Conservation (phyloP, 2,113 vertebrate genomes). For the Apaloderma vittatum region DNA sequence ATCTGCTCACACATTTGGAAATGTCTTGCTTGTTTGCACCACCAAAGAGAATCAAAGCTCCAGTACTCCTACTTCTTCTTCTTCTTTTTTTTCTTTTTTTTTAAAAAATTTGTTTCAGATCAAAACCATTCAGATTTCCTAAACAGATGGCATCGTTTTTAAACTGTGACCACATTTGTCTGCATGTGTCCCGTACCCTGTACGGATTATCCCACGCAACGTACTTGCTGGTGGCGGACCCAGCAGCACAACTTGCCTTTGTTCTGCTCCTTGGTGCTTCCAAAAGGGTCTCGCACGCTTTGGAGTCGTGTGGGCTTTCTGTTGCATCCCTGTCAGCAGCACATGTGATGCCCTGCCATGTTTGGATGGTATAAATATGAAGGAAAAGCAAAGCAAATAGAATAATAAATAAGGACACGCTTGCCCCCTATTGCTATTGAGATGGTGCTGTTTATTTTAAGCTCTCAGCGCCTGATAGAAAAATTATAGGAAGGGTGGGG, state of each 20-base stretch:
- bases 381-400: background rate
- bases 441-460: background rate
- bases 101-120: background rate
- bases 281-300: background rate
- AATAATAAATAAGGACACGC: background rate
- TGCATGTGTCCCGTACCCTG: fast-evolving
- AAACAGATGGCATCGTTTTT: background rate
- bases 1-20: background rate
- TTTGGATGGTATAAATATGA: background rate
- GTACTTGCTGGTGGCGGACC: background rate
- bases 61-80: background rate
- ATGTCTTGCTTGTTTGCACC: background rate
- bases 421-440: background rate
- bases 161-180: background rate
- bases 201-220: background rate
- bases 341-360: background rate
- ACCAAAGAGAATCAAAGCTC: background rate
- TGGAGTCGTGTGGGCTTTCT: background rate
- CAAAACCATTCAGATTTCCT: background rate
- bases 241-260: background rate
- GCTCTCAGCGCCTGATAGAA: background rate
- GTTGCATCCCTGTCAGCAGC: background rate
- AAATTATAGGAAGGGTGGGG: background rate
- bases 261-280: background rate
- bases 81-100: background rate